Conservation (phyloP, 2,113 vertebrate genomes). For the Apteryx owenii region DNA sequence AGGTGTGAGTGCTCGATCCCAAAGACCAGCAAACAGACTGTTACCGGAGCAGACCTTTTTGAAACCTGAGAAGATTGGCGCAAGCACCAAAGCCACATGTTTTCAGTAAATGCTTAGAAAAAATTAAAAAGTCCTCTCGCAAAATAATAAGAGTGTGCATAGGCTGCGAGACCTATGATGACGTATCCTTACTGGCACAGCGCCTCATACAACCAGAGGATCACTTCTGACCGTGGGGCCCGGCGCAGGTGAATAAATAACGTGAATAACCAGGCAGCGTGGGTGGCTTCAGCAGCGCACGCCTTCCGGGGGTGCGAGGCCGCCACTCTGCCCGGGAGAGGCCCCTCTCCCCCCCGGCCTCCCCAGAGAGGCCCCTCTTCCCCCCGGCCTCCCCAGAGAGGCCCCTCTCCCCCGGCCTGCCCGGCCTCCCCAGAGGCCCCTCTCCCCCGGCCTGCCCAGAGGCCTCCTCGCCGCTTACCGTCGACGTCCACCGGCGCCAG, state of each 20-base stretch:
- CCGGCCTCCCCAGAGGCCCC: no score
- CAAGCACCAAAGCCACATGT: fast-evolving
- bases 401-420: no score
- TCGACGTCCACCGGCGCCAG: conserved; percentile 71
- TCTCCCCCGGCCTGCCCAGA: no score
- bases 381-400: no score
- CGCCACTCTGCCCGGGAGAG: neutral
- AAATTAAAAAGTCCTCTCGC: neutral
- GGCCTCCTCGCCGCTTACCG: conserved; percentile 71
- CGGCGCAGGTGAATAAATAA: neutral
- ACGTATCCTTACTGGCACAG: fast-evolving
- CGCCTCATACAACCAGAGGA: neutral
- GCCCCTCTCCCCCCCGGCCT: neutral
- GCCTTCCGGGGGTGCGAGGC: fast-evolving
- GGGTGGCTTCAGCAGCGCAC: neutral
- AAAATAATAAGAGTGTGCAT: fast-evolving
- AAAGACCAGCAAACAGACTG: neutral
- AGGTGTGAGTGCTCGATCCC: neutral
- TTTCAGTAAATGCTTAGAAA: fast-evolving
- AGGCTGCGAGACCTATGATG: fast-evolving
- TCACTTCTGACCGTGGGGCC: no score
- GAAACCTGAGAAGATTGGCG: neutral
- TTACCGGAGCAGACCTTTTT: fast-evolving
- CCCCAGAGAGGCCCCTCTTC: no score
- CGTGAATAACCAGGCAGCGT: fast-evolving